These are phyloP conservation scores for Thripadectes ignobilis DNA, from an alignment of 2,797 vertebrate species.

Conservation along the genomic window DNA sequence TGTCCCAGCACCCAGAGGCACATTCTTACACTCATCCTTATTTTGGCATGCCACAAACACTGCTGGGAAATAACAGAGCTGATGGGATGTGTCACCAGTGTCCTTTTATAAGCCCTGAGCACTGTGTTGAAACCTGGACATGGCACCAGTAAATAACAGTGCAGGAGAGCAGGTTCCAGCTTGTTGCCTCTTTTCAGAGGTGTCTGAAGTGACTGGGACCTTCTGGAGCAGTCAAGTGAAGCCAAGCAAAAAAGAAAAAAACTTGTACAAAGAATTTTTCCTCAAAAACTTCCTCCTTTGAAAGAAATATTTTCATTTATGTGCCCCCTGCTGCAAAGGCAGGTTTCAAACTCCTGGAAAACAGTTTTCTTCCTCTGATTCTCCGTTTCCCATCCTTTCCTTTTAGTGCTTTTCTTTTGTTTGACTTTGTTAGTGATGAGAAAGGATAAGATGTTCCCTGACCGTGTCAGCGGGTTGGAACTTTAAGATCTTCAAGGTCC, in stretches of 20 bases:
- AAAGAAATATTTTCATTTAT: neutral
- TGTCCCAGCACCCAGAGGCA: neutral
- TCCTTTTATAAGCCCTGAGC: neutral
- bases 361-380: neutral
- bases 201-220: neutral
- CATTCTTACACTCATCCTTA: neutral
- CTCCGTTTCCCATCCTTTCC: neutral
- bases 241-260: neutral
- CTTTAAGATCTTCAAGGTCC: neutral
- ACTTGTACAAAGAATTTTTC: neutral
- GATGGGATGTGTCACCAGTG: neutral
- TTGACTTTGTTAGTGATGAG: neutral
- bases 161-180: slow-evolving; percentile 23
- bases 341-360: neutral
- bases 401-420: neutral
- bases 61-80: neutral
- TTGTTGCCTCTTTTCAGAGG: neutral
- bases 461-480: neutral
- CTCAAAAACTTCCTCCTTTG: neutral
- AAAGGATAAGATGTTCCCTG: neutral
- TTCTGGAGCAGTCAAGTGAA: neutral
- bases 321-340: neutral
- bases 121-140: neutral
- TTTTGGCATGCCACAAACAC: neutral
- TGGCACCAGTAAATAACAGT: neutral